Evolutionary conservation across 2,888 invertebrate species (phyloP), one percentile per base, ranked within the genome.

Genomic region (Machimus atricapillus): DNA sequence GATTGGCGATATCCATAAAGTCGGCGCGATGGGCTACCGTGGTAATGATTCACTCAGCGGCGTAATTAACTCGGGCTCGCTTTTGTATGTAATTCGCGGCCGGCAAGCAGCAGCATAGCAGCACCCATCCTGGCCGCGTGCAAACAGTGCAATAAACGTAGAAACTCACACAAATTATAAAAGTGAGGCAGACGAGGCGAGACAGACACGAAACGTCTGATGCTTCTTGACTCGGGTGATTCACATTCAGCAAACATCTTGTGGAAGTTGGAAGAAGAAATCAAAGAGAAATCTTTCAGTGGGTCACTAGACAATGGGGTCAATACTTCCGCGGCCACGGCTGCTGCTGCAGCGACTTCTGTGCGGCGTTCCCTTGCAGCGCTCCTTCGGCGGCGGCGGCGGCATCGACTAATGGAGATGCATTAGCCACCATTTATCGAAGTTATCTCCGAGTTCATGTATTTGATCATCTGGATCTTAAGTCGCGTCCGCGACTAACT

Each of bases 291-390:
- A 85, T 85, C 78, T 79, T 79, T 87, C 81, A 92, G 91, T 91
- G 91, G 91, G 91, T 91, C 91, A 92, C 91, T 91, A 91, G 92
- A 91, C 91, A 91, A 92, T 91, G 91, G 91, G 91, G 91, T 92
- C 92, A 91, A 90, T 91, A 91, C 90, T 90, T 90, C 89, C 90
- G 90, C 91, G 46, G 5, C 34, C 34, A 9, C n/a, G n/a, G n/a
- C n/a, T n/a, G 74, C 74, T 76, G 74, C 31, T 37, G 78, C 78
- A 14, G 43, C 40, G 43, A 46, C 46, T 78, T 78, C 78, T 78
- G 43, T 78, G 46, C 43, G 46, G 66, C 34, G 19, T 66, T 27
- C 66, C 12, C 66, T 66, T 66, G 66, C 23, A 66, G 66, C 19
- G 19, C 66, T 27, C 23, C 66, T 66, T 66, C 66, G 66, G 12